A percentile compares a stretch with the other conserved stretches of the same genome.
Evolutionary conservation across 2,113 vertebrate species (phyloP).

Genomic region (Gavia stellata): DNA sequence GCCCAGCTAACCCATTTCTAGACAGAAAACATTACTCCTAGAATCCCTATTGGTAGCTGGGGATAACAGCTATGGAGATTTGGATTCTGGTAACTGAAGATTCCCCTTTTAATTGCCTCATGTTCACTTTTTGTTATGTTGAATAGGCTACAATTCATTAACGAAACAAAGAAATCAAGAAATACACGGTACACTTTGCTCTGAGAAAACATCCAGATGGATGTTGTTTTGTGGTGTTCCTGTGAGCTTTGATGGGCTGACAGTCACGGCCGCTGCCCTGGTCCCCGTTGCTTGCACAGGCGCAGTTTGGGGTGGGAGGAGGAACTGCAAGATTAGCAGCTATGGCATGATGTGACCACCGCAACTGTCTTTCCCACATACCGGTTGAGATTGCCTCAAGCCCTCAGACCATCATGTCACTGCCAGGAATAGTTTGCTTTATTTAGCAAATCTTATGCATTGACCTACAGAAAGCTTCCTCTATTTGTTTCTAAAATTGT

Average conservation of each 20-base stretch:
- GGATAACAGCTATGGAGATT: neutral
- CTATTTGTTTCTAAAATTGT: constrained; percentile 33
- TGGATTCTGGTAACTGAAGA: neutral
- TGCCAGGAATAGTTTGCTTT: neutral
- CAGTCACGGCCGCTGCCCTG: neutral
- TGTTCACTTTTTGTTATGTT: neutral
- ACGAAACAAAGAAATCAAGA: neutral
- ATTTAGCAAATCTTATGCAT: neutral
- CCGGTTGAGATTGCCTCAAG: neutral
- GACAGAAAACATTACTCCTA: neutral
- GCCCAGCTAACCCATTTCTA: neutral
- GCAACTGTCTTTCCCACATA: neutral
- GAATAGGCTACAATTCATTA: neutral
- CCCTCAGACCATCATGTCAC: neutral
- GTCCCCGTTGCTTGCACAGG: neutral
- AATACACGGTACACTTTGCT: fast-evolving
- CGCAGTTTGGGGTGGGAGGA: neutral
- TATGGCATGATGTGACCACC: neutral
- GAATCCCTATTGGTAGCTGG: neutral
- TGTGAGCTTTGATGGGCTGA: neutral
- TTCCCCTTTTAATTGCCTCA: neutral
- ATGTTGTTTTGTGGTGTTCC: neutral
- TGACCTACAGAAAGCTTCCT: constrained; percentile 21
- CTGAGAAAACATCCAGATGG: neutral
- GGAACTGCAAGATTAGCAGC: neutral